Evolutionary conservation across 2,113 vertebrate genomes (phyloP).

Genomic region (Porphyrio hochstetteri): DNA sequence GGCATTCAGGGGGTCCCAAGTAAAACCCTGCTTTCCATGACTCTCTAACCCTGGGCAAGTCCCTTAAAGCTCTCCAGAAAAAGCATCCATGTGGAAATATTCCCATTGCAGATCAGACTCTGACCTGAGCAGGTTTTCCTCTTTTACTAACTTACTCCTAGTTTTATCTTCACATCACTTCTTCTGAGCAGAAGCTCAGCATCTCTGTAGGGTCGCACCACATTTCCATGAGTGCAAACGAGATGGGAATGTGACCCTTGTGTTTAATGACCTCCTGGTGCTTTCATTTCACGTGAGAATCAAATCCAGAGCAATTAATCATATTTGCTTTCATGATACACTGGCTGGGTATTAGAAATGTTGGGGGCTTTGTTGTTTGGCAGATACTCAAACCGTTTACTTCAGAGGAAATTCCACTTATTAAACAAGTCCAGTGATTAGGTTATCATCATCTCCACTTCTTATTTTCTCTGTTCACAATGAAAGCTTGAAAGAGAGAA

Average conservation of each 20-base stretch:
- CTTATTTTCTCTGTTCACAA: conserved; percentile 11
- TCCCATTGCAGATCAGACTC: not conserved
- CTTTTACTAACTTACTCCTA: not conserved
- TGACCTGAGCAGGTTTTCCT: not conserved
- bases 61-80: not conserved
- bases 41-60: not conserved
- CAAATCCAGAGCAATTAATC: not conserved
- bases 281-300: not conserved
- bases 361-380: conserved; percentile 18
- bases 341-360: not conserved
- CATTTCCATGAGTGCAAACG: fast-evolving
- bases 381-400: not conserved
- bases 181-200: not conserved
- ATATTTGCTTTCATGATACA: not conserved
- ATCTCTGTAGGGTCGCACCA: fast-evolving
- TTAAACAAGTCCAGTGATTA: conserved; percentile 12
- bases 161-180: fast-evolving
- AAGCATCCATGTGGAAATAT: fast-evolving
- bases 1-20: not conserved
- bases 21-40: not conserved
- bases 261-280: not conserved
- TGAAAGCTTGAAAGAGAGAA: conserved; percentile 5
- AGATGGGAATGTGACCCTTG: not conserved
- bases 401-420: conserved; percentile 47
- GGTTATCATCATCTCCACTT: conserved; percentile 43